Evolutionary conservation across 2,888 invertebrate species (phyloP).

Genomic region (Epsilonema sp.): DNA sequence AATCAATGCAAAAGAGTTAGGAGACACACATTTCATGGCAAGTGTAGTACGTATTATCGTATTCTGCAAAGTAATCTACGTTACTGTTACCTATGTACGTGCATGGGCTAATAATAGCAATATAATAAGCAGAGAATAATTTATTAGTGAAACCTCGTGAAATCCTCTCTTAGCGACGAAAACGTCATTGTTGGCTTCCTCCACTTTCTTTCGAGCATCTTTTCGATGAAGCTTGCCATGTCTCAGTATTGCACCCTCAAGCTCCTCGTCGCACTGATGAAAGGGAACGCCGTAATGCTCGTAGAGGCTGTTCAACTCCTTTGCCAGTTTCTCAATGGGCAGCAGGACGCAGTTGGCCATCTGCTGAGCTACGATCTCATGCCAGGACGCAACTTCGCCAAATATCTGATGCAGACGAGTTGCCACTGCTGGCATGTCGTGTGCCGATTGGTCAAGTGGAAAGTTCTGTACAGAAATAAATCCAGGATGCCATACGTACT

Average conservation of each 20-base stretch:
- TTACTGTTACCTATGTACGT: too few species aligned
- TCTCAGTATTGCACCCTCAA: background rate
- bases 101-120: background rate
- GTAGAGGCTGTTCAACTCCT: background rate
- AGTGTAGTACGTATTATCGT: too few species aligned
- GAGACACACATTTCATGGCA: too few species aligned
- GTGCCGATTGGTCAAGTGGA: conserved; percentile 1
- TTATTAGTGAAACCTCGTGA: too few species aligned
- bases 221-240: conserved; percentile 1
- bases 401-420: background rate
- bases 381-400: conserved; percentile 1
- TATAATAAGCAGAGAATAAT: background rate
- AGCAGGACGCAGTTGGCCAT: conserved; percentile 2
- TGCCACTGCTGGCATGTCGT: conserved; percentile 2
- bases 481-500: too few species aligned
- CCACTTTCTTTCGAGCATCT: conserved; percentile 5
- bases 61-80: too few species aligned
- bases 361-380: conserved; percentile 7
- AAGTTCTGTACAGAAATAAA: background rate
- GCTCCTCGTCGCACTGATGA: conserved; percentile 1
- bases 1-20: too few species aligned
- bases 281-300: background rate
- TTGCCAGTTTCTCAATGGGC: conserved; percentile 2
- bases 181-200: conserved; percentile 3
- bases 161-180: background rate